Conservation (phyloP, 1,140 invertebrate species). For the Limonius californicus region DNA sequence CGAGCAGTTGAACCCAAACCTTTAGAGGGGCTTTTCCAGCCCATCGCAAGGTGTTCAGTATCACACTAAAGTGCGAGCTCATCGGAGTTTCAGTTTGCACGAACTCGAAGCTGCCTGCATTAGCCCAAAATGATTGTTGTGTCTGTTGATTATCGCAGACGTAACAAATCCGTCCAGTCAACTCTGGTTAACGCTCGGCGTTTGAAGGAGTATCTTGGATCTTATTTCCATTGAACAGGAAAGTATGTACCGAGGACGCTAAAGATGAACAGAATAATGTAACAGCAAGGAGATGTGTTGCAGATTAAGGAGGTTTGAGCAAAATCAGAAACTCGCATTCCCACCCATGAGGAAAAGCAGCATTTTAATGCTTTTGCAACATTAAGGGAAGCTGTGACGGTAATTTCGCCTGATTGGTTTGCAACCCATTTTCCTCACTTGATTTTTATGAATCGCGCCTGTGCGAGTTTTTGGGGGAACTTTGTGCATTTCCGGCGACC, state of each 20-base stretch:
- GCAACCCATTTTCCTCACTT: too few relatives aligned
- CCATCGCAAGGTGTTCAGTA: slow-evolving; percentile 89
- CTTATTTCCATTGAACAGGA: slow-evolving; percentile 93
- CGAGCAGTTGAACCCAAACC: slow-evolving; percentile 87
- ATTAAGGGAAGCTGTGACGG: slow-evolving; percentile 79
- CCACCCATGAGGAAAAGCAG: slow-evolving; percentile 88
- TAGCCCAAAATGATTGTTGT: slow-evolving; percentile 93
- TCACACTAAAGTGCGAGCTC: slow-evolving; percentile 85
- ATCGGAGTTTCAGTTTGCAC: slow-evolving; percentile 93
- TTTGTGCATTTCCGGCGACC: too few relatives aligned
- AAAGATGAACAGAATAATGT: slow-evolving; percentile 85
- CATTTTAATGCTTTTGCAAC: slow-evolving; percentile 87
- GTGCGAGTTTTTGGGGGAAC: too few relatives aligned
- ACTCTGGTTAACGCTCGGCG: slow-evolving; percentile 92
- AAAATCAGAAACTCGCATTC: slow-evolving; percentile 74
- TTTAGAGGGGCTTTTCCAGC: slow-evolving; percentile 77
- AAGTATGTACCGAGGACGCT: slow-evolving; percentile 93
- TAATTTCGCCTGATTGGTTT: too few relatives aligned
- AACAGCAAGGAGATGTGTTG: slow-evolving; percentile 79
- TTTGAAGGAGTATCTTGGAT: slow-evolving; percentile 96
- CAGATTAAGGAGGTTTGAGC: slow-evolving; percentile 70
- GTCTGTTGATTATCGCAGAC: slow-evolving; percentile 88
- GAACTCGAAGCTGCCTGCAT: slow-evolving; percentile 79
- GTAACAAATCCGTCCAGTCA: slow-evolving; percentile 93
- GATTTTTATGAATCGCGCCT: too few relatives aligned